Base-by-base conservation (phyloP, 2,797 vertebrate species). In the Furcifer pardalis region DNA sequence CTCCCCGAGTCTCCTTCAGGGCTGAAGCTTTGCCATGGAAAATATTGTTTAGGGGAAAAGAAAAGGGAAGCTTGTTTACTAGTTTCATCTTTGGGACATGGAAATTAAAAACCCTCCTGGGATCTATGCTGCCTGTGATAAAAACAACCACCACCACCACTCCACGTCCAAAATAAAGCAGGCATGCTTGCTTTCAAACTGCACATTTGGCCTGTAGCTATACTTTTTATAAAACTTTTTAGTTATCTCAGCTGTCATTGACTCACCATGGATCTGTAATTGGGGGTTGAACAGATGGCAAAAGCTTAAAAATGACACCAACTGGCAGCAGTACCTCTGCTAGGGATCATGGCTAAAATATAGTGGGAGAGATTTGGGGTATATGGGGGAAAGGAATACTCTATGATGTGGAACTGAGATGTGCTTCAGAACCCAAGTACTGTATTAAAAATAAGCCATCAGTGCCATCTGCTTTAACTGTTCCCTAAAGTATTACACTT, bases 271-370 rank as follows among this genome's bases (percentile, higher is more conserved):
- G 93, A 93, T 94, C 89, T 1, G 0, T 91, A 93, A 95, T 79
- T 91, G 94, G 88, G 84, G 89, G 88, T 80, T 63, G 91, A 94
- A 93, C 93, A 95, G 93, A 94, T 94, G 94, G 91, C 83, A 81
- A 85, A 84, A 56, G 91, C 89, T 92, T 92, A 88, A 82, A 81
- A 86, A 92, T 78, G 82, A 75, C 79, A 78, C 35, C 35, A 79
- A 79, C 69, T 90, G 87, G 86, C 85, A 94, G 87, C 76, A 75
- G 21, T 2, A 6, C 87, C 90, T 81, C 79, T 3, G 0, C n/a
- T 17, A 30, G 77, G 27, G 60, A 66, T 42, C 21, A 63, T 46
- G 56, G 60, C 74, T 76, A 81, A 35, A 69, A 69, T 60, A 75
- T 81, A 69, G 37, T 68, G 49, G 63, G 52, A 44, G n/a, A n/a